Evolutionary conservation across 2,888 invertebrate species (phyloP), one percentile per base, ranked within the genome.

Genomic region (Dasysyrphus tricinctus): DNA sequence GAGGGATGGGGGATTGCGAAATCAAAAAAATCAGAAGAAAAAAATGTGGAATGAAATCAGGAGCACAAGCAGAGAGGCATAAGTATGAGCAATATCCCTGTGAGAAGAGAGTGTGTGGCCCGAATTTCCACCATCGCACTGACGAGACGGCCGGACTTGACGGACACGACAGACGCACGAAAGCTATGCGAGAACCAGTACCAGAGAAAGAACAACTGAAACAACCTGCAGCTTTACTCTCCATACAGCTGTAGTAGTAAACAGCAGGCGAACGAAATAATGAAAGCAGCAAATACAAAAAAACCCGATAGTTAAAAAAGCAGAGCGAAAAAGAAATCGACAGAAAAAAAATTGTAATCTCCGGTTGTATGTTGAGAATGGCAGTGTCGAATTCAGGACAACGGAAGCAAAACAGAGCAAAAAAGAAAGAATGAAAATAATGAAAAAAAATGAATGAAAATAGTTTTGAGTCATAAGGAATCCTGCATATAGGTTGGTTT

Each of bases 321-420:
- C 59, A 70, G 32, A 80, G 57, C 57, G 75, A 72, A 80, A 56
- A 83, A 74, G 44, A 61, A 78, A 73, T 19, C 44, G 63, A 74
- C 29, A 54, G 57, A 32, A 81, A 82, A 79, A 86, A 73, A 73
- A 86, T 65, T 82, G 86, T 86, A 86, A 86, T 86, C 86, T 86
- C 86, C 86, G 86, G 86, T 79, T 86, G 86, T 86, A 82, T 86
- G 86, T 82, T 79, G 78, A 78, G 78, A 86, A 86, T 79, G 82
- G 86, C 82, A 86, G 82, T 86, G 86, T 86, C 86, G 78, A 86
- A 86, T 86, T 86, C 86, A 86, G 86, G 86, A 86, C 86, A 86
- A 86, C 86, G 86, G 86, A 86, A 86, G 82, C 86, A 86, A 86
- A 86, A 86, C 82, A 86, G 78, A 86, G 39, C 34, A 69, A 79